Evolutionary conservation across 2,888 invertebrate species (phyloP).

Genomic region (Schizaphis graminum): DNA sequence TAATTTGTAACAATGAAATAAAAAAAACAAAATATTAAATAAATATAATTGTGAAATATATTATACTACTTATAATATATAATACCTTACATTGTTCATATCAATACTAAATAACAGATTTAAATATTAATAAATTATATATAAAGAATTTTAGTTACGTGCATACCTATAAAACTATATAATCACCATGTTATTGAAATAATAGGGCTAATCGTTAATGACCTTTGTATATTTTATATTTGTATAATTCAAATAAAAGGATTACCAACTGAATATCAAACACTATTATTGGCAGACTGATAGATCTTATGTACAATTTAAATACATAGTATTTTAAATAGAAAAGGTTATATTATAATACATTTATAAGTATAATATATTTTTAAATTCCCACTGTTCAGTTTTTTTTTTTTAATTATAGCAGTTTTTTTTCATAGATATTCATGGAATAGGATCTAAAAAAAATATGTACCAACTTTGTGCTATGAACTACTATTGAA

Average conservation of each 20-base stretch:
- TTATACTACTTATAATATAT: not conserved
- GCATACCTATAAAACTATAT: not conserved
- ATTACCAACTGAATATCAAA: not conserved
- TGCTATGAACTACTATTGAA: not conserved
- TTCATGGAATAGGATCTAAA: not conserved
- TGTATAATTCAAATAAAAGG: not conserved
- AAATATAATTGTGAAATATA: not conserved
- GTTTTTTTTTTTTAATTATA: not conserved
- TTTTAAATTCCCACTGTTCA: not conserved
- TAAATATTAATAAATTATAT: not conserved
- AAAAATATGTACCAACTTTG: not conserved
- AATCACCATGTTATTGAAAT: not conserved
- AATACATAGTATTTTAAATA: constrained; percentile 2
- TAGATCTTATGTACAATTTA: not conserved
- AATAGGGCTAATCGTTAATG: constrained; percentile 12
- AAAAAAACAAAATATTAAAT: not conserved
- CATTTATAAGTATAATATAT: no score
- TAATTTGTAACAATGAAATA: no score
- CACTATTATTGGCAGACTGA: not conserved
- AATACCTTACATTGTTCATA: not conserved
- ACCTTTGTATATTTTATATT: constrained; percentile 5
- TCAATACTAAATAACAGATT: not conserved
- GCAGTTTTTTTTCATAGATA: not conserved
- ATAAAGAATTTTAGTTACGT: not conserved
- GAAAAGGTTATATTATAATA: not conserved